Conservation (phyloP, 2,797 vertebrate species). For the Pipistrellus kuhlii region DNA sequence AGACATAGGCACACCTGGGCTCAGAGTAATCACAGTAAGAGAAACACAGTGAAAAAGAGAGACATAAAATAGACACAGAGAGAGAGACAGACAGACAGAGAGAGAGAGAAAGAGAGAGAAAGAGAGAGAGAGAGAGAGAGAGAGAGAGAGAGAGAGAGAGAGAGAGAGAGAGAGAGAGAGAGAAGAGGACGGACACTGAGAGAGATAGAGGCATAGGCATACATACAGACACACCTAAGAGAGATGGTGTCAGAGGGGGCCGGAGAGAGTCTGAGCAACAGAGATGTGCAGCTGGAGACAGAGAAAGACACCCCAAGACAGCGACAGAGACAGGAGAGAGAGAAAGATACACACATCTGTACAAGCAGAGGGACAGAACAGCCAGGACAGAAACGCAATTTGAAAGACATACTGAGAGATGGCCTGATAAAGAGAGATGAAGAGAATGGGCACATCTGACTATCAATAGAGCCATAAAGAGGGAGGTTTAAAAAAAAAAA, state of each 20-base stretch:
- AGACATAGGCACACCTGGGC: neutral
- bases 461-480: neutral
- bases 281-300: neutral
- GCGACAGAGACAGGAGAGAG: neutral
- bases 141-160: neutral
- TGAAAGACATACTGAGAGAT: conserved; percentile 8
- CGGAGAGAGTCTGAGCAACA: neutral
- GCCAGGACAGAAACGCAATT: neutral
- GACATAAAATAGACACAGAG: neutral
- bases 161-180: neutral
- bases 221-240: neutral
- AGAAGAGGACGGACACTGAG: neutral
- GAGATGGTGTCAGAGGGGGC: neutral
- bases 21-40: neutral
- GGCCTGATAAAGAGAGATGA: neutral
- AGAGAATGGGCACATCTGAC: neutral
- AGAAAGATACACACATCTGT: neutral
- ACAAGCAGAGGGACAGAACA: neutral
- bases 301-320: neutral
- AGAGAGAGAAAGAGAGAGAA: neutral
- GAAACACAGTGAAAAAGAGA: neutral
- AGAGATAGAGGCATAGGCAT: neutral
- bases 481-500: neutral
- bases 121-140: neutral
- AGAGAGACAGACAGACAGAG: neutral